A percentile compares a stretch with the other conserved stretches of the same genome.
These are phyloP conservation scores for Pampus argenteus DNA, from an alignment of 2,797 vertebrate species.

Conservation along the genomic window DNA sequence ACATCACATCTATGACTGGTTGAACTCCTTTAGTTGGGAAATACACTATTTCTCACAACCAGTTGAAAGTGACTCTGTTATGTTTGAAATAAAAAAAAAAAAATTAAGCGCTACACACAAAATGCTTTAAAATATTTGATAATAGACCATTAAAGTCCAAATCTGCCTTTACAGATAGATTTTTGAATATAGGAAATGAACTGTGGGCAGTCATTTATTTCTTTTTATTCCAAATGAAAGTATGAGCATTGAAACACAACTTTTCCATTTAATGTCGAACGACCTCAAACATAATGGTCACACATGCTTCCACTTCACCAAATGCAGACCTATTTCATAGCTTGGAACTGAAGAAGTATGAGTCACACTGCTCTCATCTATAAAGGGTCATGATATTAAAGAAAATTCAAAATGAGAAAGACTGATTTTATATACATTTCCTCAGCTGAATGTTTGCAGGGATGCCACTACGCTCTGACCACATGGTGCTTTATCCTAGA, in stretches of 20 bases:
- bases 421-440: conserved; percentile 22
- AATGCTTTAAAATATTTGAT: neutral
- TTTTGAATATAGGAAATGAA: neutral
- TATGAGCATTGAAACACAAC: neutral
- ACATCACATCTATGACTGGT: neutral
- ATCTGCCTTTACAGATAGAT: neutral
- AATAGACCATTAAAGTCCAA: neutral
- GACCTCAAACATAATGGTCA: conserved; percentile 8
- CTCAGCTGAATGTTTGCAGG: no score
- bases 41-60: neutral
- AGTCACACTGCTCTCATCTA: conserved; percentile 44
- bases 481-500: no score
- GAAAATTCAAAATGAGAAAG: conserved; percentile 28
- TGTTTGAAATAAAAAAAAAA: no score
- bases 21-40: neutral
- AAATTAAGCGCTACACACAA: neutral
- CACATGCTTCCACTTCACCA: conserved; percentile 32
- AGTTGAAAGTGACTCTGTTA: neutral
- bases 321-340: conserved; percentile 34
- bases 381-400: conserved; percentile 30
- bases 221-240: conserved; percentile 2
- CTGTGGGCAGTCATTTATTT: neutral
- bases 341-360: conserved; percentile 10
- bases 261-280: conserved; percentile 11
- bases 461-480: no score